Evolutionary conservation across 2,797 vertebrate genomes (phyloP).

Genomic region (Ctenochaetus hawaiiensis): DNA sequence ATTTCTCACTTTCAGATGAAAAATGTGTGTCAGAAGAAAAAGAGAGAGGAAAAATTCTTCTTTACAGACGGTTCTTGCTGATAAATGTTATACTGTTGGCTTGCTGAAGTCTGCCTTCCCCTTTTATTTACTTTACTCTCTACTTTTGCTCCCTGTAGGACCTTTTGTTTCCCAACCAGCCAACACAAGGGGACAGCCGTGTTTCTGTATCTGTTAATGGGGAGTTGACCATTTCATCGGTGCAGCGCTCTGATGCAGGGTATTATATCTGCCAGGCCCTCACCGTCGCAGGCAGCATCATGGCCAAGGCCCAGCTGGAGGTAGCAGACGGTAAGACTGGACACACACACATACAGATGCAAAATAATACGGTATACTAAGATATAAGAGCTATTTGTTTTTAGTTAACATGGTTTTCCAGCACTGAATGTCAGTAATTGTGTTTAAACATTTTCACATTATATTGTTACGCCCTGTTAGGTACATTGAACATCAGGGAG

Average conservation of each 20-base stretch:
- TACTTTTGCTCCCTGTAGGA: conserved; percentile 81
- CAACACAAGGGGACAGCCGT: conserved; percentile 89
- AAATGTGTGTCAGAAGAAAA: conserved; percentile 1
- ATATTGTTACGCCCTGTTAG: conserved; percentile 7
- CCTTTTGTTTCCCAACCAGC: conserved; percentile 94
- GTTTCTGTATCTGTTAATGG: conserved; percentile 91
- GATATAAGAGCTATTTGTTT: neutral
- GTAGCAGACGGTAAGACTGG: conserved; percentile 93
- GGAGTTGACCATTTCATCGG: conserved; percentile 92
- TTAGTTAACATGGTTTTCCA: conserved; percentile 1
- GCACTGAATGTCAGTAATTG: conserved; percentile 7
- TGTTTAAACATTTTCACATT: conserved; percentile 5
- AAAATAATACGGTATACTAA: conserved; percentile 11
- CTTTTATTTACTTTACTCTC: conserved; percentile 8
- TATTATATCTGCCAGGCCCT: conserved; percentile 97
- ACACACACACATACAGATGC: conserved; percentile 15
- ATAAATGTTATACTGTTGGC: neutral
- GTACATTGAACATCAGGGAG: conserved; percentile 30
- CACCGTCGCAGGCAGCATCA: conserved; percentile 96
- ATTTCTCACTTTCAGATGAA: neutral
- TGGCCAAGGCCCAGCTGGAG: conserved; percentile 96
- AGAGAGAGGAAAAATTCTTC: neutral
- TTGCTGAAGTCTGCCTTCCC: neutral
- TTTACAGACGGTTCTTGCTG: neutral
- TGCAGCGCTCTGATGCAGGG: conserved; percentile 92